Evolutionary conservation across 2,797 vertebrate species (phyloP).

Genomic region (Xiphophorus birchmanni): DNA sequence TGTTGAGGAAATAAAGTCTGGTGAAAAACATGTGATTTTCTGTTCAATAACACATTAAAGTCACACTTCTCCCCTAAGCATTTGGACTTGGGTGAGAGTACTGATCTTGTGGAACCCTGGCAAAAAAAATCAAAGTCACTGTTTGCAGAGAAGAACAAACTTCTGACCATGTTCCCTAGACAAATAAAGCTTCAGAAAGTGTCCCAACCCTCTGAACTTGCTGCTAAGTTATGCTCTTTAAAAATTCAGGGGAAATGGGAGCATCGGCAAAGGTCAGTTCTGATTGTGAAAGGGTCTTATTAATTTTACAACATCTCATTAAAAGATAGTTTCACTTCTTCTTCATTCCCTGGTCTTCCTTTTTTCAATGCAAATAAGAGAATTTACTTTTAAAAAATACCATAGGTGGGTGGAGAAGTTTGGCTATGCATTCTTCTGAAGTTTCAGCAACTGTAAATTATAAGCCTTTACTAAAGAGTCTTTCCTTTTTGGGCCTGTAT

Average conservation of each 20-base stretch:
- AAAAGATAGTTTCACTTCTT: slow-evolving; percentile 38
- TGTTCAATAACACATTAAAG: not conserved
- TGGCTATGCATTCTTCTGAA: slow-evolving; percentile 6
- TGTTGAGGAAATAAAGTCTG: not conserved
- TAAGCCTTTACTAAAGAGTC: not conserved
- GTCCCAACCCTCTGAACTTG: slow-evolving; percentile 44
- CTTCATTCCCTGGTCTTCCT: slow-evolving; percentile 34
- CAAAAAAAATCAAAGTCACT: not conserved
- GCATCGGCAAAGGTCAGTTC: slow-evolving; percentile 69
- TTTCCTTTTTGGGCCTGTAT: slow-evolving; percentile 19
- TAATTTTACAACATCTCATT: slow-evolving; percentile 77
- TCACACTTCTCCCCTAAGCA: too few relatives aligned
- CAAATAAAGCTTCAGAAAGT: slow-evolving; percentile 49
- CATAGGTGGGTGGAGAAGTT: not conserved
- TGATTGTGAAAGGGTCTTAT: slow-evolving; percentile 63
- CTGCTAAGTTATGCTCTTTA: slow-evolving; percentile 52
- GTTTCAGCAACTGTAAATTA: slow-evolving; percentile 14
- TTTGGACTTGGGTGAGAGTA: not conserved
- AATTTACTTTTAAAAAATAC: slow-evolving; percentile 2
- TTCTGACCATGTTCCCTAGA: slow-evolving; percentile 19
- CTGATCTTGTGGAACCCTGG: not conserved
- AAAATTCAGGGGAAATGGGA: slow-evolving; percentile 69
- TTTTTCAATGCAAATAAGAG: slow-evolving; percentile 27
- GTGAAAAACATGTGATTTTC: not conserved
- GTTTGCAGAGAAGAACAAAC: slow-evolving; percentile 16